A percentile compares a stretch with the other conserved stretches of the same genome.
These are phyloP conservation scores for Hephaestus fuliginosus DNA, from an alignment of 2,797 vertebrate species.

Conservation along the genomic window DNA sequence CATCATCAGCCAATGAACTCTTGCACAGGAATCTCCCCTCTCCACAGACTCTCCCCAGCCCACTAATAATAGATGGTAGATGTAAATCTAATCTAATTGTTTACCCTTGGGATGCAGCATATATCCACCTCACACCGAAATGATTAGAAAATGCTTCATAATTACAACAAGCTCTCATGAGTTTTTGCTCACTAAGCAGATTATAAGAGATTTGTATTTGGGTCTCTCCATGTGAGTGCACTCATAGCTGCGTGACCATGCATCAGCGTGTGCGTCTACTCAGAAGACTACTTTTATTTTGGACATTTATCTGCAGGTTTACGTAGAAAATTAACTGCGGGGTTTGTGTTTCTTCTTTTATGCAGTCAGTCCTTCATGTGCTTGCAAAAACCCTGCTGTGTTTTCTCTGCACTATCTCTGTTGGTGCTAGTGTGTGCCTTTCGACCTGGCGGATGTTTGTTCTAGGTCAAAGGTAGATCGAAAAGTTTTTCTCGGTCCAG, in stretches of 20 bases:
- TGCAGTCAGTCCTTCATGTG: neutral
- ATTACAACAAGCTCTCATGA: constrained; percentile 44
- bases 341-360: neutral
- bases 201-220: constrained; percentile 40
- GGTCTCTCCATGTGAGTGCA: neutral
- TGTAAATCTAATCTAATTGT: constrained; percentile 58
- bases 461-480: constrained; percentile 71
- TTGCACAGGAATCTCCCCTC: constrained; percentile 9
- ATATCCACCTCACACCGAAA: constrained; percentile 43
- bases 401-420: constrained; percentile 22
- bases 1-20: constrained; percentile 54
- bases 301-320: constrained; percentile 8
- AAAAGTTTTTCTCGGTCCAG: constrained; percentile 64
- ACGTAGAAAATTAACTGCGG: neutral
- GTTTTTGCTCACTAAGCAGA: constrained; percentile 50
- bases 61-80: constrained; percentile 49
- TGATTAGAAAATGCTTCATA: constrained; percentile 56
- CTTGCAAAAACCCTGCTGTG: constrained; percentile 15
- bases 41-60: constrained; percentile 21
- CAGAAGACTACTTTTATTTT: neutral
- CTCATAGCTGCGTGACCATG: neutral
- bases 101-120: constrained; percentile 43
- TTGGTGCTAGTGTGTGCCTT: constrained; percentile 33
- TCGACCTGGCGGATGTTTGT: constrained; percentile 61
- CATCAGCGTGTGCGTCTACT: constrained; percentile 2